Conservation (phyloP, 2,888 invertebrate genomes). For the Thereva unica region DNA sequence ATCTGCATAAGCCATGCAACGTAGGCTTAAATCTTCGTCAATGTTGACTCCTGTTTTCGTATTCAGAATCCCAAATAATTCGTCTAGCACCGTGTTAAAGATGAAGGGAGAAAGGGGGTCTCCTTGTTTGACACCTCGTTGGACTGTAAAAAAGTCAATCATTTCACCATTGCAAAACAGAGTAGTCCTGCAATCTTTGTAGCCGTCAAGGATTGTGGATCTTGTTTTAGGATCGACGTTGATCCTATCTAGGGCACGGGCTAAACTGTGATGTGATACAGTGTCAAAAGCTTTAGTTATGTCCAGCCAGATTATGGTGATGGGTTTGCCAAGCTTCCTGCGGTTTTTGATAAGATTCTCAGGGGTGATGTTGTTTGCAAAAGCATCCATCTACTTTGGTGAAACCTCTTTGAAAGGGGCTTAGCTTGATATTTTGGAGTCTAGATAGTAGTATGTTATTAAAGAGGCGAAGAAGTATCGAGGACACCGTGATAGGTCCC, state of each 20-base stretch:
- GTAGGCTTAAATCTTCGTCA: not conserved
- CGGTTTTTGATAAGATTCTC: not conserved
- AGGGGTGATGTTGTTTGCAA: not conserved
- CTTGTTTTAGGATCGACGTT: not conserved
- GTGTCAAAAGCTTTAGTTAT: constrained; percentile 24
- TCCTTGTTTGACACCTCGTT: constrained; percentile 13
- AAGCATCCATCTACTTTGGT: constrained; percentile 4
- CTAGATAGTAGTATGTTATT: constrained; percentile 2
- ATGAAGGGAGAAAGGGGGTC: constrained; percentile 17
- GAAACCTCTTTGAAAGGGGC: constrained; percentile 40
- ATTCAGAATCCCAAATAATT: not conserved
- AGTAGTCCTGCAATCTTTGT: not conserved
- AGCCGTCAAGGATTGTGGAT: not conserved
- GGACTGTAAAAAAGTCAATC: not conserved
- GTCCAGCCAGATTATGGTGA: not conserved
- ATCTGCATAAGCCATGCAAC: constrained; percentile 9
- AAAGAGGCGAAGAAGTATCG: not conserved
- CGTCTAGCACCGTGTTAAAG: constrained; percentile 9
- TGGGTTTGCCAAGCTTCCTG: not conserved
- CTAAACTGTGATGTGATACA: constrained; percentile 3
- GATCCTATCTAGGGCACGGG: not conserved
- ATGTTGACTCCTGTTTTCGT: not conserved
- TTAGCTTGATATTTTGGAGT: constrained; percentile 26
- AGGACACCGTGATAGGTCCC: constrained; percentile 43
- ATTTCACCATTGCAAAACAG: not conserved